Conservation (phyloP, 2,797 vertebrate species). For the Oreortyx pictus region DNA sequence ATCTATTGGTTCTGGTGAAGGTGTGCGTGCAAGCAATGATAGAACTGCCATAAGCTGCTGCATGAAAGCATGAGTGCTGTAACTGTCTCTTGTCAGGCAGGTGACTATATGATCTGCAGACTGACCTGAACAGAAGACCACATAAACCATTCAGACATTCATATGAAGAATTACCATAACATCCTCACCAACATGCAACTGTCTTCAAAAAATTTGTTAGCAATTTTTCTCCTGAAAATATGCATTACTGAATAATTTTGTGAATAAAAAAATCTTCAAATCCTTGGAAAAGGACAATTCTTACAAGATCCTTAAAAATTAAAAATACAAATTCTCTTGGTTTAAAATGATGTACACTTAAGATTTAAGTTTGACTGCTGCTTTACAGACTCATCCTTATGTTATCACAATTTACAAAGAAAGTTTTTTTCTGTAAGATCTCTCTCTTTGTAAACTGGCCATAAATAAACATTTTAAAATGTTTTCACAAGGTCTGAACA, state of each 20-base stretch:
- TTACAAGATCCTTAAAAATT: neutral
- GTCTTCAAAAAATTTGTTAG: neutral
- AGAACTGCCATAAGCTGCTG: conserved; percentile 94
- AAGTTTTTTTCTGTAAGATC: neutral
- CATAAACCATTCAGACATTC: neutral
- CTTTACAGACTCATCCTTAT: neutral
- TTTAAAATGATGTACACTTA: neutral
- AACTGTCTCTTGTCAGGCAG: conserved; percentile 94
- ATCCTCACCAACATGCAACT: neutral
- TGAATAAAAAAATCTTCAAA: neutral
- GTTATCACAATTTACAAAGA: neutral
- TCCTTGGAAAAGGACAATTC: neutral
- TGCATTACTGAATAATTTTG: neutral
- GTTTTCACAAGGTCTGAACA: neutral
- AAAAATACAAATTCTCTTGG: neutral
- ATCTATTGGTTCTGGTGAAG: conserved; percentile 92
- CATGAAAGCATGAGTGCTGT: conserved; percentile 91
- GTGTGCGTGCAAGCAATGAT: conserved; percentile 89
- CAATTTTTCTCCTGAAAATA: neutral
- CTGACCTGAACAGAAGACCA: conserved; percentile 79
- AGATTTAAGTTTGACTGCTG: fast-evolving
- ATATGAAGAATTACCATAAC: fast-evolving
- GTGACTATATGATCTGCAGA: conserved; percentile 89
- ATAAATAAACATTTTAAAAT: neutral
- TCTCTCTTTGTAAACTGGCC: neutral